Conservation (phyloP, 2,797 vertebrate genomes). For the Muraenolepis orangiensis region DNA sequence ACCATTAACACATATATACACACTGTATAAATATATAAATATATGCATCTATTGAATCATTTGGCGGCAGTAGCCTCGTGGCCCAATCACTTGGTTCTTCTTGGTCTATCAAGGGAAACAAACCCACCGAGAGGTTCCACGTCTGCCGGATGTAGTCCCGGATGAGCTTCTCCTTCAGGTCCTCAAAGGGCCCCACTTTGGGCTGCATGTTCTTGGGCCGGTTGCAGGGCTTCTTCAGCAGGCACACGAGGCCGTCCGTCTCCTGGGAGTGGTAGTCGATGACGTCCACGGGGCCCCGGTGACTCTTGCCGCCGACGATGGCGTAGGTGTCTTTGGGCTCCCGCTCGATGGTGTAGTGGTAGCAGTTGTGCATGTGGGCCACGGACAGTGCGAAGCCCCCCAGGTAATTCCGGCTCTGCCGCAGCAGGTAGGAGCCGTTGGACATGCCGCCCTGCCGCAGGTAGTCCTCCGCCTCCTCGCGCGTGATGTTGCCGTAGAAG, state of each 20-base stretch:
- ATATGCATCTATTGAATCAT: too few species aligned
- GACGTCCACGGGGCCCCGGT: constrained; percentile 81
- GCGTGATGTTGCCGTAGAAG: constrained; percentile 95
- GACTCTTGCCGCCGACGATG: constrained; percentile 87
- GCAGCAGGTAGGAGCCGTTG: constrained; percentile 72
- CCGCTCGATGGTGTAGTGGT: constrained; percentile 94
- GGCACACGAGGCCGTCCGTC: constrained; percentile 84
- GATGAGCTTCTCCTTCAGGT: constrained; percentile 93
- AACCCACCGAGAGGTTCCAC: constrained; percentile 89
- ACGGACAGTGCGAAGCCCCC: constrained; percentile 91
- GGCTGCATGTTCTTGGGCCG: constrained; percentile 85
- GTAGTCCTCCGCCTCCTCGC: constrained; percentile 80
- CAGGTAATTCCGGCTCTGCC: constrained; percentile 92
- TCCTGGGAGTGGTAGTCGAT: constrained; percentile 89
- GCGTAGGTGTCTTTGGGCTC: constrained; percentile 83
- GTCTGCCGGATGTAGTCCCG: constrained; percentile 89
- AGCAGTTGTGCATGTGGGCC: constrained; percentile 73
- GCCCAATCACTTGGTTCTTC: too few species aligned
- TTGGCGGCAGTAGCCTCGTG: too few species aligned
- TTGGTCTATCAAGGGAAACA: too few species aligned
- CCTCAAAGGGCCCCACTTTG: constrained; percentile 92
- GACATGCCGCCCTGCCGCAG: constrained; percentile 31
- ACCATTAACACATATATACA: too few species aligned
- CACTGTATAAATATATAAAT: too few species aligned
- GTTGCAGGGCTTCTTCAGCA: constrained; percentile 85